Conservation (phyloP, 2,797 vertebrate species). For the Manis pentadactyla region DNA sequence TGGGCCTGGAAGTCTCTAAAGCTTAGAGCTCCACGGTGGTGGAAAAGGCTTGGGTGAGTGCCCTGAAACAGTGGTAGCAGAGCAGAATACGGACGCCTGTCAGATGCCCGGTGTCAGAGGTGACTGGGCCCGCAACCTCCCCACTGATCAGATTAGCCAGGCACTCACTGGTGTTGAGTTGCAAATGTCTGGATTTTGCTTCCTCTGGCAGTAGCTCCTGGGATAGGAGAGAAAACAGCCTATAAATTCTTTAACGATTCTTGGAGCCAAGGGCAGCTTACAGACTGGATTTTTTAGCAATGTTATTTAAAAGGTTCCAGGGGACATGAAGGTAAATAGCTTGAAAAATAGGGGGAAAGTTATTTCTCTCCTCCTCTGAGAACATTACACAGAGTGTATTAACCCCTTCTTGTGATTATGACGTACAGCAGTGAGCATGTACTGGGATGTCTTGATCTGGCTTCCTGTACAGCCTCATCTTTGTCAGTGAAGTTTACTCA, state of each 20-base stretch:
- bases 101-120: conserved; percentile 55
- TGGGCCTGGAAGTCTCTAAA: neutral
- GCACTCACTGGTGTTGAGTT: conserved; percentile 80
- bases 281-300: conserved; percentile 74
- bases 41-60: neutral
- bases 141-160: conserved; percentile 79
- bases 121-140: conserved; percentile 65
- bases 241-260: conserved; percentile 84
- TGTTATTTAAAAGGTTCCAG: conserved; percentile 80
- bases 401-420: conserved; percentile 37
- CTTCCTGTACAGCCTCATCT: neutral
- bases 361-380: conserved; percentile 62
- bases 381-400: neutral
- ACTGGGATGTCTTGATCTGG: neutral
- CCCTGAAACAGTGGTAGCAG: conserved; percentile 55
- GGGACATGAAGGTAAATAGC: conserved; percentile 72
- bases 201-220: conserved; percentile 75
- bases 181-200: conserved; percentile 82
- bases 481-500: conserved; percentile 8
- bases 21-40: neutral
- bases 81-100: conserved; percentile 59
- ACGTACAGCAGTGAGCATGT: neutral
- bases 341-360: conserved; percentile 70
- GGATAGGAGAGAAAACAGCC: conserved; percentile 81
- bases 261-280: conserved; percentile 80